These are phyloP conservation scores for Boulengeromyrus knoepffleri DNA, from an alignment of 2,113 vertebrate genomes.

Conservation along the genomic window DNA sequence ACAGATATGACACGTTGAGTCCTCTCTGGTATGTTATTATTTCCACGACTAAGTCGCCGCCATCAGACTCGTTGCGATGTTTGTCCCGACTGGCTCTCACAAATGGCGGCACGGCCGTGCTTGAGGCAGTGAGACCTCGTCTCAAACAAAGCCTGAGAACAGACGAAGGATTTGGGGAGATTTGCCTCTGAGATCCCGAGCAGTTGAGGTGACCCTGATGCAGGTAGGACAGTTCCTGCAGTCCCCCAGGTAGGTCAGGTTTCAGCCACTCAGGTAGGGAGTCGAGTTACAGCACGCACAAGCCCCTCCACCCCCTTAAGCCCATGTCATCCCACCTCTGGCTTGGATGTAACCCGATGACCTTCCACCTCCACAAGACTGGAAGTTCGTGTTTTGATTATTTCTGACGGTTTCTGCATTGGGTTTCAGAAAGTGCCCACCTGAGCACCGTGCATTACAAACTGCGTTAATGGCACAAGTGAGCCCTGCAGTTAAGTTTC, in stretches of 20 bases:
- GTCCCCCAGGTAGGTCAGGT: background rate
- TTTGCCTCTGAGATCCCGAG: background rate
- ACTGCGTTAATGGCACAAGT: background rate
- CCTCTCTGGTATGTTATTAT: background rate
- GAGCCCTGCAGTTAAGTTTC: background rate
- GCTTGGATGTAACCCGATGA: background rate
- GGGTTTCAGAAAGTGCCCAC: background rate
- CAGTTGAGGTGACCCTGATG: background rate
- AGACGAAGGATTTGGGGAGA: background rate
- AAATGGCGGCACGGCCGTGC: background rate
- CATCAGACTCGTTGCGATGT: background rate
- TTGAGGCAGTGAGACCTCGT: background rate
- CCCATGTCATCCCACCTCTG: background rate
- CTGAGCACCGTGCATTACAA: background rate
- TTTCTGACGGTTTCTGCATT: background rate
- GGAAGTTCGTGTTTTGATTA: conserved; percentile 7
- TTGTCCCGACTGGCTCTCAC: background rate
- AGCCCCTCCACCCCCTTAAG: background rate
- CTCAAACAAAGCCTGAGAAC: background rate
- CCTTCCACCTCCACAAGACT: background rate
- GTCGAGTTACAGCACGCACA: background rate
- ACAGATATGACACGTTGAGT: background rate
- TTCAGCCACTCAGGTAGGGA: background rate
- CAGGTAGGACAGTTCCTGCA: background rate
- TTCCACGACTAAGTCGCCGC: background rate